Evolutionary conservation across 2,113 vertebrate species (phyloP).

Genomic region (Caloenas nicobarica): DNA sequence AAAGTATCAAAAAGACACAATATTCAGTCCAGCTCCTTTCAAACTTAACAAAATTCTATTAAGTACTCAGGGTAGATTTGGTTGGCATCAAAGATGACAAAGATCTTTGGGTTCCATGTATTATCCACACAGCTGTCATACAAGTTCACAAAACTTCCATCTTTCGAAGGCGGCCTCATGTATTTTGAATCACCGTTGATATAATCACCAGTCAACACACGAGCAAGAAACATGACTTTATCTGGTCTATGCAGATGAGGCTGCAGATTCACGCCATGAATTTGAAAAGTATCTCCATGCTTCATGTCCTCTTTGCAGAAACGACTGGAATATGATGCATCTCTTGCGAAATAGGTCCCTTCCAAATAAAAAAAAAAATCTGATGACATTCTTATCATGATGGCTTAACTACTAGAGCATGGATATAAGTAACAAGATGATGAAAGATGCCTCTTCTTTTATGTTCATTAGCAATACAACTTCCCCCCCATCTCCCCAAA

Average conservation of each 20-base stretch:
- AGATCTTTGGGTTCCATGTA: constrained; percentile 92
- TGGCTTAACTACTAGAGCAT: neutral
- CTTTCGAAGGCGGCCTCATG: constrained; percentile 92
- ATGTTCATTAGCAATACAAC: neutral
- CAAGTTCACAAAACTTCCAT: constrained; percentile 91
- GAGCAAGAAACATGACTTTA: constrained; percentile 94
- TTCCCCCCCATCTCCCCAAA: no score
- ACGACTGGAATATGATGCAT: constrained; percentile 92
- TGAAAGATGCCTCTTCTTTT: neutral
- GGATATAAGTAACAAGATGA: neutral
- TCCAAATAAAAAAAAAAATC: neutral
- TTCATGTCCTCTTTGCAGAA: constrained; percentile 92
- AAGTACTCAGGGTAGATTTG: constrained; percentile 98
- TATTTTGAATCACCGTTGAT: constrained; percentile 87
- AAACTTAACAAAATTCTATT: constrained; percentile 88
- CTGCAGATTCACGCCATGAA: constrained; percentile 76
- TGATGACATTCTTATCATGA: neutral
- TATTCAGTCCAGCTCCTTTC: neutral
- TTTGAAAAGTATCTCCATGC: constrained; percentile 84
- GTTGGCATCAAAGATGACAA: constrained; percentile 96
- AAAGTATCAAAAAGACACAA: neutral
- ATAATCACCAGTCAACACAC: constrained; percentile 92
- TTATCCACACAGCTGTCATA: constrained; percentile 98
- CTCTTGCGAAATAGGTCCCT: constrained; percentile 96
- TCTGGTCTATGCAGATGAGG: constrained; percentile 73